Evolutionary conservation across 35 echinoderm and acorn worm genomes (phyloP).

Genomic region (Diadema setosum): DNA sequence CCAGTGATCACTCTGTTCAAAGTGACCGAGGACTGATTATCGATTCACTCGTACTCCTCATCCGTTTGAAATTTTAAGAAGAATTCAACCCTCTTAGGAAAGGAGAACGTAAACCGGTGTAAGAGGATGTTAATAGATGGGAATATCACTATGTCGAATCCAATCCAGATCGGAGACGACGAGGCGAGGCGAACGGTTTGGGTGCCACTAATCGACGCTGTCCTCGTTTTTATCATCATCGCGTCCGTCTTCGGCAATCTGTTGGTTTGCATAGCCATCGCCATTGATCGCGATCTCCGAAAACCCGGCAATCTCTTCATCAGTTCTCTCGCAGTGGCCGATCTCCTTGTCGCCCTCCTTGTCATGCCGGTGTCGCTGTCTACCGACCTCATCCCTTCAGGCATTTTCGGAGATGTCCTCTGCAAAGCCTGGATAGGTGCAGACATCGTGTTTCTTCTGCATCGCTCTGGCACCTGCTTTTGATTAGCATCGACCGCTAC

Average conservation of each 20-base stretch:
- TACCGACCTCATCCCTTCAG: not conserved
- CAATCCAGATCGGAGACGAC: no score
- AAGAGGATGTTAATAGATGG: no score
- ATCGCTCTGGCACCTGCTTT: not conserved
- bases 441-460: not conserved
- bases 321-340: not conserved
- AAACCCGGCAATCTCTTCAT: not conserved
- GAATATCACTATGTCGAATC: no score
- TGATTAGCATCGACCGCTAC: constrained; percentile 21
- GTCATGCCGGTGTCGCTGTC: constrained; percentile 11
- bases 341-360: not conserved
- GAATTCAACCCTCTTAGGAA: no score
- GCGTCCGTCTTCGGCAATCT: constrained; percentile 4
- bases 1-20: no score
- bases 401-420: not conserved
- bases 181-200: no score
- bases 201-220: not conserved
- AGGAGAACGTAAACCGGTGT: no score
- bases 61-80: no score
- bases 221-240: not conserved
- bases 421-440: constrained; percentile 12
- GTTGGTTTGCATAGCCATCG: constrained; percentile 1
- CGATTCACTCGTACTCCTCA: no score
- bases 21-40: no score
- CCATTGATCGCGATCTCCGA: not conserved